phyloP scores from a whole-genome alignment of 1,140 invertebrate species.

The Protaetia brevitarsis region DNA sequence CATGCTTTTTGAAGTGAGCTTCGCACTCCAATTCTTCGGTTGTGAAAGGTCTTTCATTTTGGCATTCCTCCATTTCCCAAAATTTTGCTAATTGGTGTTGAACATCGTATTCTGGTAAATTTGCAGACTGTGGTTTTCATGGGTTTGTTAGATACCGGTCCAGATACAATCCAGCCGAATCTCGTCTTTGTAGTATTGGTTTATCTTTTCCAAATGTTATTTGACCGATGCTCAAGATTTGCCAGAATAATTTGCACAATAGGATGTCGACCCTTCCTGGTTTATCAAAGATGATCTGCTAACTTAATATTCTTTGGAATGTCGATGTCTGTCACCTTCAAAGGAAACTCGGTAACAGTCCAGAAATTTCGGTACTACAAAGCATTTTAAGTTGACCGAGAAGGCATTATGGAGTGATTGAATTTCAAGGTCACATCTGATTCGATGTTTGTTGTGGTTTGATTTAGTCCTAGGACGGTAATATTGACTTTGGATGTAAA shows the following conservation, averaged over 20 bases:
- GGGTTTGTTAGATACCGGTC: neutral
- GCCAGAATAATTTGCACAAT: conserved; percentile 40
- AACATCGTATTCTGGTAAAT: conserved; percentile 16
- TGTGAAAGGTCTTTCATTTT: conserved; percentile 1
- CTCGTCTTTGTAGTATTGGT: conserved; percentile 25
- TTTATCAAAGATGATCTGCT: too few relatives aligned
- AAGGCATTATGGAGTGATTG: too few relatives aligned
- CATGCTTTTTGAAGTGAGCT: conserved; percentile 26
- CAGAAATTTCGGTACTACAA: too few relatives aligned
- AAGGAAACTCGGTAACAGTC: too few relatives aligned
- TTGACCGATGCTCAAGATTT: conserved; percentile 37
- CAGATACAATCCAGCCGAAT: conserved; percentile 34
- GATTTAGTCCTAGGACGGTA: too few relatives aligned
- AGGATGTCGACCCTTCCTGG: too few relatives aligned
- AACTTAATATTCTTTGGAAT: too few relatives aligned
- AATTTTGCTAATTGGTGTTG: conserved; percentile 26
- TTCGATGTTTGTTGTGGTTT: too few relatives aligned
- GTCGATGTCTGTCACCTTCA: too few relatives aligned
- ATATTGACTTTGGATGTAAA: too few relatives aligned
- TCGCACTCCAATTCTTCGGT: conserved; percentile 30
- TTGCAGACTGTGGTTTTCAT: neutral
- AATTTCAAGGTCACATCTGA: too few relatives aligned
- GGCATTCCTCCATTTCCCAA: conserved; percentile 37
- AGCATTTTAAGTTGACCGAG: too few relatives aligned
- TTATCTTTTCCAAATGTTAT: conserved; percentile 27